Evolutionary conservation across 1,140 invertebrate species (phyloP).

Genomic region (Cataglyphis hispanica): DNA sequence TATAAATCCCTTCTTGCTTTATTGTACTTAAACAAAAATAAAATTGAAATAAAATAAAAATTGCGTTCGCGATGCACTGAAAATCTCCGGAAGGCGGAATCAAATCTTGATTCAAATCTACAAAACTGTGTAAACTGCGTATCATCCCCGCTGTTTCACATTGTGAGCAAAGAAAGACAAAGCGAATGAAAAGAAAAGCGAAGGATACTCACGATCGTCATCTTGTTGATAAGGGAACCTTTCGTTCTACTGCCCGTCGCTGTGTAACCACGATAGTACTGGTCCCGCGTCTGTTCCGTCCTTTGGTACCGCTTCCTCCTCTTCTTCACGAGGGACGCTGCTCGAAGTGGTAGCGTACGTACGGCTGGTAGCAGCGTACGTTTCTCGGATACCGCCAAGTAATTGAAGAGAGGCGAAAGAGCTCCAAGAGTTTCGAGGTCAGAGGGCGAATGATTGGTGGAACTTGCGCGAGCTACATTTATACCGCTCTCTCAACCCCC

Average conservation of each 20-base stretch:
- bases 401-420: slow-evolving; percentile 40
- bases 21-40: not conserved
- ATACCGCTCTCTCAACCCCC: slow-evolving; percentile 71
- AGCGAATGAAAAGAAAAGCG: too few relatives aligned
- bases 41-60: not conserved
- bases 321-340: slow-evolving; percentile 29
- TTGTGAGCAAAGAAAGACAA: too few relatives aligned
- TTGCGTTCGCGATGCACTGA: too few relatives aligned
- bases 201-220: slow-evolving; percentile 61
- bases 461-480: slow-evolving; percentile 82
- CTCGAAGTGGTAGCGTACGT: not conserved
- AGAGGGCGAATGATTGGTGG: slow-evolving; percentile 83
- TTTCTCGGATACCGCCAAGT: slow-evolving; percentile 63
- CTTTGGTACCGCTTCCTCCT: not conserved
- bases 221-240: not conserved
- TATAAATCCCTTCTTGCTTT: not conserved
- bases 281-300: not conserved
- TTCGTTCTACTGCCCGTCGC: not conserved
- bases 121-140: too few relatives aligned
- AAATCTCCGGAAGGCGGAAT: too few relatives aligned
- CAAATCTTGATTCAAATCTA: too few relatives aligned
- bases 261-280: not conserved
- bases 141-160: too few relatives aligned
- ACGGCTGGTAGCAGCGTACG: slow-evolving; percentile 37
- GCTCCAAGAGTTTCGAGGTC: slow-evolving; percentile 78